Conservation (phyloP, 53 echinoderm and acorn worm genomes). For the Pentamera pediparva region DNA sequence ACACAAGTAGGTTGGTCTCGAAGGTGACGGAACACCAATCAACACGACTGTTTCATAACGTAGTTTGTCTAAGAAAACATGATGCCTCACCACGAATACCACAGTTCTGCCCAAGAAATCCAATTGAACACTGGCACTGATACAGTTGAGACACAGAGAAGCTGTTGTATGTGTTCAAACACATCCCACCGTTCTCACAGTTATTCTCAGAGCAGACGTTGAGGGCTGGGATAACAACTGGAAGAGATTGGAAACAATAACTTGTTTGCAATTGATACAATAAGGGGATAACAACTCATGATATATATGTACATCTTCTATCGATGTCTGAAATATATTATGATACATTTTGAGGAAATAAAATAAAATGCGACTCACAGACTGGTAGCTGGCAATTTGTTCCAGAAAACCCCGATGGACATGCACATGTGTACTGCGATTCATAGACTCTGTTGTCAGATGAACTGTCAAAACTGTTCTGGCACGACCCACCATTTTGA, state of each 20-base stretch:
- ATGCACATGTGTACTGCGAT: slow-evolving; percentile 64
- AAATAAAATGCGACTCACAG: too few species aligned
- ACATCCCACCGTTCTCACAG: slow-evolving; percentile 66
- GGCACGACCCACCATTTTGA: slow-evolving; percentile 16
- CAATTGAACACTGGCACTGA: slow-evolving; percentile 62
- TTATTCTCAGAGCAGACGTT: slow-evolving; percentile 33
- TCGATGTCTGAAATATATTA: too few species aligned
- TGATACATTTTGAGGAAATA: too few species aligned
- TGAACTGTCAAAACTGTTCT: slow-evolving; percentile 15
- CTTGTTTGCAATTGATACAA: too few species aligned
- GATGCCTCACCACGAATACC: slow-evolving; percentile 75
- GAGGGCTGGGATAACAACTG: slow-evolving; percentile 40
- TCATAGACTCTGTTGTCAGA: background rate
- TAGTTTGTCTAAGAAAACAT: too few species aligned
- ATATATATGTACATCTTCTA: too few species aligned
- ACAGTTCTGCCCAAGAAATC: slow-evolving; percentile 74
- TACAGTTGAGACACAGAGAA: slow-evolving; percentile 43
- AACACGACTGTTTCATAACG: too few species aligned
- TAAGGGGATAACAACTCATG: too few species aligned
- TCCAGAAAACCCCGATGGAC: slow-evolving; percentile 54
- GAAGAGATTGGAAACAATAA: too few species aligned
- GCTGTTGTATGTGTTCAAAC: slow-evolving; percentile 67
- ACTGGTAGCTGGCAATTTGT: slow-evolving; percentile 47
- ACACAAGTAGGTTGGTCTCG: too few species aligned
- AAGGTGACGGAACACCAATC: too few species aligned